Evolutionary conservation across 1,140 invertebrate genomes (phyloP).

Genomic region (silkworm (Bombyx mori)): ASM3026992v2 NC_085129.1:10525001-10525500

Average conservation of each 20-base stretch:
- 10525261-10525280: too few relatives aligned
- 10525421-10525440: conserved; percentile 38
- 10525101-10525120: conserved; percentile 3
- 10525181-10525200: too few relatives aligned
- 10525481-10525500: conserved; percentile 57
- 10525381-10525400: conserved; percentile 13
- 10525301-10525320: background rate
- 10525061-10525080: too few relatives aligned
- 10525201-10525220: too few relatives aligned
- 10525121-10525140: background rate
- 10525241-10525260: too few relatives aligned
- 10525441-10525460: conserved; percentile 55
- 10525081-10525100: background rate
- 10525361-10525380: conserved; percentile 2
- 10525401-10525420: conserved; percentile 38
- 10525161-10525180: too few relatives aligned
- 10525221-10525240: too few relatives aligned
- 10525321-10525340: conserved; percentile 7
- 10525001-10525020: conserved; percentile 1
- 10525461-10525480: conserved; percentile 54
- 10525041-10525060: too few relatives aligned
- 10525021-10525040: background rate
- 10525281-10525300: background rate
- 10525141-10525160: background rate
- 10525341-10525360: conserved; percentile 16